Evolutionary conservation across 2,113 vertebrate species (phyloP).

Genomic region (Cryptotis parvus): DNA sequence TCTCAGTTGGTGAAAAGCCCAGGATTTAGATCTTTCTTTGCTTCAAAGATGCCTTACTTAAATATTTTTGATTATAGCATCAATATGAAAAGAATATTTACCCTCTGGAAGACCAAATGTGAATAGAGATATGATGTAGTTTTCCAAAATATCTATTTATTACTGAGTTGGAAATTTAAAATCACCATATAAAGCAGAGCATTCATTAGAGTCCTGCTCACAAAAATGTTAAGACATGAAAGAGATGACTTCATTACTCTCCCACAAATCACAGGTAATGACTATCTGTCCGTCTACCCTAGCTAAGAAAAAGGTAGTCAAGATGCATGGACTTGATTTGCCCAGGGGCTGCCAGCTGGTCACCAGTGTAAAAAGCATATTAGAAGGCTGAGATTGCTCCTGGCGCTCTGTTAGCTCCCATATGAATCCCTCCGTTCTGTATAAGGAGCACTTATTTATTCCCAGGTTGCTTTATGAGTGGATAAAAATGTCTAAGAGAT

Average conservation of each 20-base stretch:
- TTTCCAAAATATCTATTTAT: slow-evolving; percentile 44
- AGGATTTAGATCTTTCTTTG: neutral
- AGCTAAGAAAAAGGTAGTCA: neutral
- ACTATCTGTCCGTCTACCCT: neutral
- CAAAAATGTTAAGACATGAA: neutral
- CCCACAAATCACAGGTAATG: neutral
- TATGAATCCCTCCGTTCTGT: slow-evolving; percentile 72
- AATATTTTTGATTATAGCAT: neutral
- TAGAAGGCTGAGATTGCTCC: neutral
- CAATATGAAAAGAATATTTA: neutral
- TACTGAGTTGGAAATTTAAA: slow-evolving; percentile 23
- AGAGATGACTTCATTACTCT: slow-evolving; percentile 27
- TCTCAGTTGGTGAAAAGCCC: neutral
- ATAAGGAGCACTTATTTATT: slow-evolving; percentile 80
- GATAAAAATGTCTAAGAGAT: slow-evolving; percentile 75
- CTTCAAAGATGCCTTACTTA: neutral
- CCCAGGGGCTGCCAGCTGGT: neutral
- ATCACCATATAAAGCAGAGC: neutral
- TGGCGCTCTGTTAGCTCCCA: slow-evolving; percentile 49
- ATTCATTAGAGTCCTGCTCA: slow-evolving; percentile 35
- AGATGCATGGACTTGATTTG: neutral
- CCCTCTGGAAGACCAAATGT: neutral
- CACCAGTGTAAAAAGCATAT: neutral
- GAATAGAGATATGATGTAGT: neutral
- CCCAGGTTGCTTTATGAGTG: slow-evolving; percentile 82